phyloP scores from a whole-genome alignment of 2,797 vertebrate genomes.

The Thaleichthys pacificus region DNA sequence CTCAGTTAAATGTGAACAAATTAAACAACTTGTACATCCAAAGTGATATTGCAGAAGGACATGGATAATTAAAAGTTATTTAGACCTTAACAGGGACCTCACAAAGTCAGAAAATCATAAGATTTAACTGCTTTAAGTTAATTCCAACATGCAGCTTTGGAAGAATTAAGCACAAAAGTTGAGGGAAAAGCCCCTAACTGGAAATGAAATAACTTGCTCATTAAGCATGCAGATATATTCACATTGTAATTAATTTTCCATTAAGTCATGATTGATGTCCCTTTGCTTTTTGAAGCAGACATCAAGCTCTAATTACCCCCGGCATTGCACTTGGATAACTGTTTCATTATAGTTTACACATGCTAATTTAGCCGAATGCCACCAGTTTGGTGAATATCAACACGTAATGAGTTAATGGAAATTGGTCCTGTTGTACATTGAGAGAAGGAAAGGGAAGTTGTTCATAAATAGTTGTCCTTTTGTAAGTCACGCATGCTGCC shows the following conservation, averaged over 20 bases:
- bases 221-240: slow-evolving; percentile 67
- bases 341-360: slow-evolving; percentile 71
- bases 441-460: neutral
- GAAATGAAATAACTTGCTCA: slow-evolving; percentile 45
- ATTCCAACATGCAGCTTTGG: slow-evolving; percentile 38
- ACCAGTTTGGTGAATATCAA: slow-evolving; percentile 35
- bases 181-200: slow-evolving; percentile 24
- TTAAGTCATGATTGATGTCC: slow-evolving; percentile 69
- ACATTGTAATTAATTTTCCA: slow-evolving; percentile 74
- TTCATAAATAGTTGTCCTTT: neutral
- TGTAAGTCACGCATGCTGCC: neutral
- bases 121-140: neutral
- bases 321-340: slow-evolving; percentile 61
- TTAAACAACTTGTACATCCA: too few species aligned
- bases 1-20: too few species aligned
- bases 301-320: slow-evolving; percentile 68
- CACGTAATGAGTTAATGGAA: neutral
- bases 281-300: slow-evolving; percentile 57
- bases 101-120: neutral
- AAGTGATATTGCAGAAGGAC: too few species aligned
- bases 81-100: neutral
- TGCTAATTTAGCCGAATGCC: slow-evolving; percentile 67
- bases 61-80: too few species aligned
- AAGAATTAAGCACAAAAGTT: slow-evolving; percentile 31
- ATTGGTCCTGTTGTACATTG: slow-evolving; percentile 8